Percentiles rank a stretch among this genome's conserved stretches.
phyloP scores from a whole-genome alignment of 2,113 vertebrate genomes.

The Turnix velox region DNA sequence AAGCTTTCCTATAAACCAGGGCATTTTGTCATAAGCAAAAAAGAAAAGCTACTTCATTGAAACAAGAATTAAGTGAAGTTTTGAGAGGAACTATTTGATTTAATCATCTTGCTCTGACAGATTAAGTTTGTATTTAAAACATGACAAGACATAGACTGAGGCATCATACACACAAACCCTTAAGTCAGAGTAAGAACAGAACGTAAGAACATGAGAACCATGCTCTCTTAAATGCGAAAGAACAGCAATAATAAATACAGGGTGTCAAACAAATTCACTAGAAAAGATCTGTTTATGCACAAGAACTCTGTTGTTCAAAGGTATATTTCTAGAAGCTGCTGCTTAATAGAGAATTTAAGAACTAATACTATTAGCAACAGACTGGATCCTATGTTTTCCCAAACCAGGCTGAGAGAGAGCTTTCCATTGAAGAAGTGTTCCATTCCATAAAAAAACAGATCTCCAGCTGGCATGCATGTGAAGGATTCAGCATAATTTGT shows the following conservation, averaged over 20 bases:
- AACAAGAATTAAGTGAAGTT: not conserved
- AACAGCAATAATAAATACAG: not conserved
- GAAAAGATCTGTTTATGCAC: not conserved
- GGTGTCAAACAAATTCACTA: not conserved
- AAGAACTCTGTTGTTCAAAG: not conserved
- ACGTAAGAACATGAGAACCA: not conserved
- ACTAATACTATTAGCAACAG: not conserved
- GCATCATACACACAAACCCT: not conserved
- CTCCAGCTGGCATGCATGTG: accelerated
- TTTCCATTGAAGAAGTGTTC: not conserved
- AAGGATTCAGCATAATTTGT: not conserved
- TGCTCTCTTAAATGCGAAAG: not conserved
- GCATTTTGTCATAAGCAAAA: not conserved
- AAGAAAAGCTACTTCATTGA: not conserved
- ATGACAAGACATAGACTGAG: not conserved
- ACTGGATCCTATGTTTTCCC: not conserved
- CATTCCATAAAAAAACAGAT: not conserved
- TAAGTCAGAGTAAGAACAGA: not conserved
- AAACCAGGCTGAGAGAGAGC: not conserved
- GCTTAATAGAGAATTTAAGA: not conserved
- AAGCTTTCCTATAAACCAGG: not conserved
- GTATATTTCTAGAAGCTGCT: not conserved
- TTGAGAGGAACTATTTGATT: not conserved
- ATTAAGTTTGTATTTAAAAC: not conserved
- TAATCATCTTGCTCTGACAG: not conserved